Conservation (phyloP, 2,888 invertebrate species). For the Coleophora flavipennella region DNA sequence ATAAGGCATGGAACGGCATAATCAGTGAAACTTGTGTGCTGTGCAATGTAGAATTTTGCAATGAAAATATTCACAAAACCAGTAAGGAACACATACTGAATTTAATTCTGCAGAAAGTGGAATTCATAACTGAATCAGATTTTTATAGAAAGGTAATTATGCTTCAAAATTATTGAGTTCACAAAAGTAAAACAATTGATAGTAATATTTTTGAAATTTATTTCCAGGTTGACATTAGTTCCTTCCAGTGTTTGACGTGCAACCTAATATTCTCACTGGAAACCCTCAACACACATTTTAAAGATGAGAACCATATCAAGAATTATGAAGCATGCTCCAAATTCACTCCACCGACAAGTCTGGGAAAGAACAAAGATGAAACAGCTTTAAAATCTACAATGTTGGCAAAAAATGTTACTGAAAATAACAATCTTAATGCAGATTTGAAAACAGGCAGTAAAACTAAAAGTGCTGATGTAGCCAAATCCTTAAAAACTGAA, state of each 20-base stretch:
- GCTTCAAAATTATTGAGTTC: not conserved
- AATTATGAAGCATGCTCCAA: constrained; percentile 12
- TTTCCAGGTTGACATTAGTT: constrained; percentile 31
- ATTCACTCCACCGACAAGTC: not conserved
- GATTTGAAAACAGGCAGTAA: not conserved
- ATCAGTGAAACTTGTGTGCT: constrained; percentile 32
- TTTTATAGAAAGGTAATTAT: not conserved
- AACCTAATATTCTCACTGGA: constrained; percentile 19
- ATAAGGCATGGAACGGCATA: constrained; percentile 42
- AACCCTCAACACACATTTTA: constrained; percentile 19
- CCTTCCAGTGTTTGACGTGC: constrained; percentile 39
- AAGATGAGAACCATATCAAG: constrained; percentile 17
- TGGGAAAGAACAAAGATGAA: not conserved
- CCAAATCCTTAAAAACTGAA: not conserved
- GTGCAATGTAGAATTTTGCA: constrained; percentile 37
- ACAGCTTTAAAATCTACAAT: not conserved
- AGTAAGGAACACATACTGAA: constrained; percentile 33
- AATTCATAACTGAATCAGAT: not conserved
- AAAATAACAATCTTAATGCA: not conserved
- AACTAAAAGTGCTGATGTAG: not conserved
- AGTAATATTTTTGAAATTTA: not conserved
- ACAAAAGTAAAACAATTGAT: not conserved
- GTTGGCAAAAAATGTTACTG: not conserved
- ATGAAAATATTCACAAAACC: constrained; percentile 28
- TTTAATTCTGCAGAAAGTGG: not conserved